A percentile compares a stretch with the other conserved stretches of the same genome.
Evolutionary conservation across 2,113 vertebrate genomes (phyloP).

Genomic region (Odontesthes bonariensis): DNA sequence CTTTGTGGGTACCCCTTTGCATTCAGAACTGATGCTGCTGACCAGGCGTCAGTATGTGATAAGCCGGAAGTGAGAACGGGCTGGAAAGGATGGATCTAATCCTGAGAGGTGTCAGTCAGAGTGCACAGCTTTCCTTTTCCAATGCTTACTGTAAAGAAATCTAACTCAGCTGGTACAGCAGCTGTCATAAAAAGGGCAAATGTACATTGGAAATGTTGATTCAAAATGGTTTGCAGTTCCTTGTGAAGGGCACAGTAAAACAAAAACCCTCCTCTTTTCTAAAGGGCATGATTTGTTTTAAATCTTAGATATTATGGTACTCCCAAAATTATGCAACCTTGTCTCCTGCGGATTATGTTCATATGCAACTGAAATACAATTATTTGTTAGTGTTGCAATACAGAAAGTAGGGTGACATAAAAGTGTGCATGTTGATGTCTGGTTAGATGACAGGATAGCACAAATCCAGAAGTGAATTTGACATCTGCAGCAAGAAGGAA

Average conservation of each 20-base stretch:
- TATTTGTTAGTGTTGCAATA: neutral
- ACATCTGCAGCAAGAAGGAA: neutral
- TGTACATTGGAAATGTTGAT: constrained; percentile 67
- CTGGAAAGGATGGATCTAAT: constrained; percentile 50
- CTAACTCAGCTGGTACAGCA: constrained; percentile 27
- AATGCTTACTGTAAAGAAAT: constrained; percentile 34
- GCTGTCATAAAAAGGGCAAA: constrained; percentile 79
- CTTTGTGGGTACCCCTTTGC: neutral
- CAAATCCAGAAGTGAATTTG: constrained; percentile 4
- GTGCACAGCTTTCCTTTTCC: constrained; percentile 51
- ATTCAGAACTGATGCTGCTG: neutral
- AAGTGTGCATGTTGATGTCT: constrained; percentile 1
- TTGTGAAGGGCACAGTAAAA: constrained; percentile 45
- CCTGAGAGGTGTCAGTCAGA: constrained; percentile 64
- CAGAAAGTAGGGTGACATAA: neutral
- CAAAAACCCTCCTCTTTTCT: constrained; percentile 40
- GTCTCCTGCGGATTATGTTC: constrained; percentile 48
- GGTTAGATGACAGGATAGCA: constrained; percentile 4
- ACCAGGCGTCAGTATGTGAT: neutral
- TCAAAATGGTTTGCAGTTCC: constrained; percentile 63
- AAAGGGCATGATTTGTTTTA: constrained; percentile 7
- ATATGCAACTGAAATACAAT: constrained; percentile 25
- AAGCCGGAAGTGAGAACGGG: neutral
- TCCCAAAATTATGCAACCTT: constrained; percentile 31
- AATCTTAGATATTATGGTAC: neutral